A percentile compares a stretch with the other conserved stretches of the same genome.
phyloP scores from a whole-genome alignment of 2,113 vertebrate species.

The Cyprinodon variegatus region DNA sequence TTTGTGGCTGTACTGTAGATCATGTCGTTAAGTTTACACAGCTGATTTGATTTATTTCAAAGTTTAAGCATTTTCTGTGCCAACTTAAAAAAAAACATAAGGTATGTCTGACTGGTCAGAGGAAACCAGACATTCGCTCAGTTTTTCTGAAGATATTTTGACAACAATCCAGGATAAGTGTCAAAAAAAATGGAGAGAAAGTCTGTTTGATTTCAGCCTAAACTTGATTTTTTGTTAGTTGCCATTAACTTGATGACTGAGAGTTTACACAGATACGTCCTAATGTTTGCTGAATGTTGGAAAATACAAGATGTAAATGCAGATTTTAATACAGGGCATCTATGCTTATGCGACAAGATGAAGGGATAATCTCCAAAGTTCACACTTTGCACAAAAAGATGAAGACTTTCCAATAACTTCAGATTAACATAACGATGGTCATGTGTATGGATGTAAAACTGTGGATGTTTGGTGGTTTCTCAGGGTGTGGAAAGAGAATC shows the following conservation, averaged over 20 bases:
- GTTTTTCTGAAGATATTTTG: too few species aligned
- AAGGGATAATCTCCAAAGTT: conserved; percentile 48
- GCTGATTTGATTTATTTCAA: conserved; percentile 32
- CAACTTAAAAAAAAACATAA: conserved; percentile 34
- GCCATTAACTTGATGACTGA: too few species aligned
- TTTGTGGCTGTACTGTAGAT: not conserved
- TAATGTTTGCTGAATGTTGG: too few species aligned
- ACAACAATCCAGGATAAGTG: too few species aligned
- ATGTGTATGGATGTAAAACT: not conserved
- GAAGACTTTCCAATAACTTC: conserved; percentile 57
- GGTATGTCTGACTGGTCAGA: conserved; percentile 3
- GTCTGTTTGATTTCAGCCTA: too few species aligned
- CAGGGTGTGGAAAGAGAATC: conserved; percentile 36
- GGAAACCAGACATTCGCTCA: too few species aligned
- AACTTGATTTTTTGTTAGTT: too few species aligned
- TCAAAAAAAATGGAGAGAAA: too few species aligned
- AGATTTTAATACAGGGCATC: conserved; percentile 27
- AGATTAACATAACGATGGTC: conserved; percentile 26
- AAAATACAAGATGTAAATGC: too few species aligned
- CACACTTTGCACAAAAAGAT: conserved; percentile 61
- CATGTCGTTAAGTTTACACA: conserved; percentile 4
- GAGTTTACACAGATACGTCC: too few species aligned
- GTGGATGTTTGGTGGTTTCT: conserved; percentile 35
- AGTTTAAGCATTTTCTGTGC: conserved; percentile 5
- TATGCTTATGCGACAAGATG: conserved; percentile 45